These are phyloP conservation scores for Centroberyx gerrardi DNA, from an alignment of 2,797 vertebrate species.

Conservation along the genomic window DNA sequence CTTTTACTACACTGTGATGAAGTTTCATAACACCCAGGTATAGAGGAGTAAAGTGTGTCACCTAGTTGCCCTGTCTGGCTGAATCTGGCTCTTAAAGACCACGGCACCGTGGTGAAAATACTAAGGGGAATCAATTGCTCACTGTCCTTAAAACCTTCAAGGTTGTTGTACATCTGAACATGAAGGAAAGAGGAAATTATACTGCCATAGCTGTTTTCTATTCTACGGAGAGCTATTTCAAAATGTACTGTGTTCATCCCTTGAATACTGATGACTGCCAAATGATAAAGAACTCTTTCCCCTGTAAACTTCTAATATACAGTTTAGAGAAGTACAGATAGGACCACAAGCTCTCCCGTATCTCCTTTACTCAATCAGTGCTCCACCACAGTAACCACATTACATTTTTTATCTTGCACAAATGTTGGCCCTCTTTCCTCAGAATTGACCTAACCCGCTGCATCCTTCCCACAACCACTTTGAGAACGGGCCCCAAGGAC, in stretches of 20 bases:
- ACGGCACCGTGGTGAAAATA: too few species aligned
- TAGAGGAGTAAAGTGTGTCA: too few species aligned
- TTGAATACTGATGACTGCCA: constrained; percentile 31
- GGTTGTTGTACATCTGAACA: not conserved
- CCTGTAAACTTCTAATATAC: not conserved
- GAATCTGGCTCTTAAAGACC: not conserved
- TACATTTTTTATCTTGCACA: constrained; percentile 14
- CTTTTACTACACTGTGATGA: too few species aligned
- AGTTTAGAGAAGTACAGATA: not conserved
- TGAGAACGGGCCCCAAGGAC: constrained; percentile 20
- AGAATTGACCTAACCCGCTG: constrained; percentile 7
- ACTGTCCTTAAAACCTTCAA: not conserved
- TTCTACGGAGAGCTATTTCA: not conserved
- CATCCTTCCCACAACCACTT: constrained; percentile 36
- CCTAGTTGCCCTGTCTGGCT: not conserved
- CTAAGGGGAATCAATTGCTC: not conserved
- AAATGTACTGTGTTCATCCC: not conserved
- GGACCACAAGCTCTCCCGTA: not conserved
- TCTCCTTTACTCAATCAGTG: constrained; percentile 13
- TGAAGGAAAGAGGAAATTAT: not conserved
- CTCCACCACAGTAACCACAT: constrained; percentile 11
- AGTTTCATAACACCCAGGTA: too few species aligned
- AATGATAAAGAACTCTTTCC: not conserved
- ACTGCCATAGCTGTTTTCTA: not conserved
- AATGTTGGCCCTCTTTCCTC: constrained; percentile 12